These are phyloP conservation scores for Kryphioiulus occultus DNA, from an alignment of 2,888 invertebrate species.

Conservation along the genomic window DNA sequence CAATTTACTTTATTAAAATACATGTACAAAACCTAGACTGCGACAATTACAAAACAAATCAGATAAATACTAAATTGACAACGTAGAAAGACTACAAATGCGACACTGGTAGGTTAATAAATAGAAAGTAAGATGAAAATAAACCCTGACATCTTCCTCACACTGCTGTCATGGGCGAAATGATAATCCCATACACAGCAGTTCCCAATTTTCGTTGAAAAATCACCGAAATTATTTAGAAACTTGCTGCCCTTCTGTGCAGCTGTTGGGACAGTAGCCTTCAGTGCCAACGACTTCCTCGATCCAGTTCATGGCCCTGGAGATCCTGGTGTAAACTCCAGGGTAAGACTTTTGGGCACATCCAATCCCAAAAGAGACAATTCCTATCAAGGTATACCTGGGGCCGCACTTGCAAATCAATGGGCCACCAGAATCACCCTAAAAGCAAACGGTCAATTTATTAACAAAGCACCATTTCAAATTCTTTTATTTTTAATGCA, in stretches of 20 bases:
- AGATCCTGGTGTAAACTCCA: conserved; percentile 50
- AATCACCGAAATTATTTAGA: neutral
- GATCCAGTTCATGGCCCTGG: conserved; percentile 44
- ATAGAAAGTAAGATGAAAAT: neutral
- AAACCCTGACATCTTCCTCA: neutral
- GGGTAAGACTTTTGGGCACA: conserved; percentile 47
- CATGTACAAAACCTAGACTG: no score
- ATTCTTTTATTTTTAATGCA: no score
- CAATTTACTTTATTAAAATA: no score
- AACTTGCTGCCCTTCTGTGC: neutral
- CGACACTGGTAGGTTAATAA: neutral
- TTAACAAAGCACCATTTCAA: no score
- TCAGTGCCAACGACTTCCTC: neutral
- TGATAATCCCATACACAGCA: no score
- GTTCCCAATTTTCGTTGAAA: neutral
- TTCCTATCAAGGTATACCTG: conserved; percentile 44
- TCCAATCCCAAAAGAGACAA: conserved; percentile 52
- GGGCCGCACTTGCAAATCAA: conserved; percentile 46
- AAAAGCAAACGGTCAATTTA: neutral
- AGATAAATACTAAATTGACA: no score
- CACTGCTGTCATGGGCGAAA: no score
- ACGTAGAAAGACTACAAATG: neutral
- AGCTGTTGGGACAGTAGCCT: conserved; percentile 18
- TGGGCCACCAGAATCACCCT: conserved; percentile 53
- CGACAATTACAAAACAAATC: no score